phyloP scores from a whole-genome alignment of 2,113 vertebrate genomes.

The Fukomys damarensis region DNA sequence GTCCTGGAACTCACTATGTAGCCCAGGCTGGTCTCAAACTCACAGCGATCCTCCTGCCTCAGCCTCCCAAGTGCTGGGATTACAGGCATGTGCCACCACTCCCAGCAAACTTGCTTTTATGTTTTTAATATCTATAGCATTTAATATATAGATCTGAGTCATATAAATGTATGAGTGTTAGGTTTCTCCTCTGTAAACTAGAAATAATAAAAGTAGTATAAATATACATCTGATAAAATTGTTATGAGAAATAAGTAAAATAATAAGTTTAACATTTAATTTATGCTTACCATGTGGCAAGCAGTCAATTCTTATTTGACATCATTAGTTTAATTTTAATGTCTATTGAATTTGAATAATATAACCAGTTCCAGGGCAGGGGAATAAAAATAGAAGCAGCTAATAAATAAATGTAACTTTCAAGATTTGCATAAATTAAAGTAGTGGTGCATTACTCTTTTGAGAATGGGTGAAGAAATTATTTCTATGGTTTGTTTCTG shows the following conservation, averaged over 20 bases:
- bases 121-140: neutral
- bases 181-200: slow-evolving; percentile 19
- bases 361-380: neutral
- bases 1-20: too few relatives aligned
- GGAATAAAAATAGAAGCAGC: neutral
- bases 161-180: neutral
- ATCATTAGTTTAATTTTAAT: neutral
- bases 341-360: slow-evolving; percentile 5
- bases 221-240: neutral
- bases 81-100: too few relatives aligned
- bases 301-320: neutral
- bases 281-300: neutral
- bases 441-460: neutral
- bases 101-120: too few relatives aligned
- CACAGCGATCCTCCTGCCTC: too few relatives aligned
- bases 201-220: slow-evolving; percentile 18
- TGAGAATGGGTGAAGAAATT: slow-evolving; percentile 17
- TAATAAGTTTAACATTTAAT: neutral
- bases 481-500: neutral
- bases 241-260: slow-evolving; percentile 17
- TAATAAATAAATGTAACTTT: neutral
- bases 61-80: too few relatives aligned
- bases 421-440: neutral
- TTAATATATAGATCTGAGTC: neutral
- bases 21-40: too few relatives aligned